Evolutionary conservation across 2,888 invertebrate genomes (phyloP).

Genomic region (Phyllotreta striolata): DNA sequence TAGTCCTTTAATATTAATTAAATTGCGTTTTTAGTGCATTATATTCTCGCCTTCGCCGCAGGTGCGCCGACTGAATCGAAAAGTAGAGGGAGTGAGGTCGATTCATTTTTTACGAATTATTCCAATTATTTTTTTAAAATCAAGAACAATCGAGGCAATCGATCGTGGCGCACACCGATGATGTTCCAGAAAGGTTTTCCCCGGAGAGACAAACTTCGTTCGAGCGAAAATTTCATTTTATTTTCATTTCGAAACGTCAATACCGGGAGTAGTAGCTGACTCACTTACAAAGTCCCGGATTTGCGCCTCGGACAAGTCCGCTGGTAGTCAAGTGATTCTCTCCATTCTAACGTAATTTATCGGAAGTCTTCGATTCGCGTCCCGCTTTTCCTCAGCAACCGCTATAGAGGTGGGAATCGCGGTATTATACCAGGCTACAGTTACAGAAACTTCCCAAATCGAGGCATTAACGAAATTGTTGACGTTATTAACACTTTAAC

Average conservation of each 20-base stretch:
- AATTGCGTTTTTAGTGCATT: slow-evolving; percentile 50
- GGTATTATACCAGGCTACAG: too few relatives aligned
- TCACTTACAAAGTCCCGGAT: slow-evolving; percentile 41
- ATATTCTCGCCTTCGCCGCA: slow-evolving; percentile 36
- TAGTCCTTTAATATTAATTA: slow-evolving; percentile 53
- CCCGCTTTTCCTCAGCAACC: slow-evolving; percentile 35
- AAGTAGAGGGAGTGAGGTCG: slow-evolving; percentile 3
- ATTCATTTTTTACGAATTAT: not conserved
- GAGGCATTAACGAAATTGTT: too few relatives aligned
- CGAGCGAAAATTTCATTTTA: slow-evolving; percentile 20
- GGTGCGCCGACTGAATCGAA: slow-evolving; percentile 27
- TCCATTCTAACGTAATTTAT: slow-evolving; percentile 44
- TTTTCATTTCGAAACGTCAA: slow-evolving; percentile 30
- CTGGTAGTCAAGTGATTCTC: slow-evolving; percentile 42
- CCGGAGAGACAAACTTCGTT: slow-evolving; percentile 12
- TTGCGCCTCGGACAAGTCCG: slow-evolving; percentile 40
- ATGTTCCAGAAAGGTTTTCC: not conserved
- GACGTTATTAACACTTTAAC: not conserved
- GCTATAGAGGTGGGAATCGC: slow-evolving; percentile 15
- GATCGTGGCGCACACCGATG: too few relatives aligned
- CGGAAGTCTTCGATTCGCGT: slow-evolving; percentile 44
- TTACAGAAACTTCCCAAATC: too few relatives aligned
- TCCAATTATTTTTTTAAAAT: not conserved
- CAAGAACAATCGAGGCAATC: too few relatives aligned
- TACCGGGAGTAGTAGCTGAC: slow-evolving; percentile 38